Conservation (phyloP, 2,113 vertebrate species). For the Nestor notabilis region DNA sequence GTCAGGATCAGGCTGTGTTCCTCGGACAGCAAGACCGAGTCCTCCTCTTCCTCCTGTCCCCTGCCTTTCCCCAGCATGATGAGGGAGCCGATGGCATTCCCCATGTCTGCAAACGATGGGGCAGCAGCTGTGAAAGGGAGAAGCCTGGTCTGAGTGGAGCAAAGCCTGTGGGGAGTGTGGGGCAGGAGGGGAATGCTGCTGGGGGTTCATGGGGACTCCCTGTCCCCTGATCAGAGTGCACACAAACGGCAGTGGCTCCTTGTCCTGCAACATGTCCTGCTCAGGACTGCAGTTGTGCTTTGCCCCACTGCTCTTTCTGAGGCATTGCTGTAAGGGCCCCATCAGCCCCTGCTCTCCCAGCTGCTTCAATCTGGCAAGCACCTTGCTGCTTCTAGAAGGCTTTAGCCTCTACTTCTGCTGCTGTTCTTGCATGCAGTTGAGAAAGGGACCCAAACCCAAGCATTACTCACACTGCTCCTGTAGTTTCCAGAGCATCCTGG, state of each 20-base stretch:
- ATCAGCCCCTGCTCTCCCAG: neutral
- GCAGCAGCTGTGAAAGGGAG: conserved; percentile 71
- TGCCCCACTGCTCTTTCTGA: neutral
- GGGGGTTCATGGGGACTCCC: neutral
- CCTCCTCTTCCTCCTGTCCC: conserved; percentile 64
- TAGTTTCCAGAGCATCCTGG: neutral
- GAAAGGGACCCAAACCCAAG: neutral
- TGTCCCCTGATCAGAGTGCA: neutral
- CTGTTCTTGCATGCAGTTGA: neutral
- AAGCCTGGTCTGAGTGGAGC: neutral
- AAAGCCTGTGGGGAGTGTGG: neutral
- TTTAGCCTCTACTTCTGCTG: neutral
- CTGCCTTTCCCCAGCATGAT: conserved; percentile 72
- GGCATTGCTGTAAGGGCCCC: neutral
- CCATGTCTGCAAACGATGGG: conserved; percentile 90
- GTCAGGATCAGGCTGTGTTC: conserved; percentile 89
- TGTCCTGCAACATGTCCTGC: rapidly evolving
- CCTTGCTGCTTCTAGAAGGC: neutral
- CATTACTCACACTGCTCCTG: neutral
- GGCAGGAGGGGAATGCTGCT: neutral
- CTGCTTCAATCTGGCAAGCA: neutral
- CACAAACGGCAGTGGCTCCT: neutral
- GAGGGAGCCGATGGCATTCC: conserved; percentile 83
- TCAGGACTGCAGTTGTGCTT: neutral
- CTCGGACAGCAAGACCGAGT: conserved; percentile 83